Conservation (phyloP, 2,797 vertebrate species). For the Microchirus variegatus region DNA sequence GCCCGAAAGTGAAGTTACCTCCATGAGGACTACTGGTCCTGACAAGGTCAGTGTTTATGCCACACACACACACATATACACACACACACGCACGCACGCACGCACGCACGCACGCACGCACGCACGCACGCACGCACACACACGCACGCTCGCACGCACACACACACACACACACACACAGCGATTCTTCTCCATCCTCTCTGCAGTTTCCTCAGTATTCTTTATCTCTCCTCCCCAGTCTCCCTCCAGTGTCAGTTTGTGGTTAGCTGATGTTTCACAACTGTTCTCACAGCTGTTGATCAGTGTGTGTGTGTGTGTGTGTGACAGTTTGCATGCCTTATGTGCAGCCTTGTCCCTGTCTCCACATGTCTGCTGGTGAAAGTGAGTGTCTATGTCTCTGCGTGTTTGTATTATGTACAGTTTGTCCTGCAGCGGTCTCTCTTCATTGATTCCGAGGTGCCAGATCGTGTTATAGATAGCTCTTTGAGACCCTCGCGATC, state of each 20-base stretch:
- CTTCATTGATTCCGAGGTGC: constrained; percentile 59
- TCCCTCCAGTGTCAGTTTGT: constrained; percentile 68
- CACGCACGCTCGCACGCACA: too few species aligned
- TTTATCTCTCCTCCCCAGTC: constrained; percentile 70
- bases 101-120: too few species aligned
- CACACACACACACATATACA: too few species aligned
- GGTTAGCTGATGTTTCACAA: constrained; percentile 70
- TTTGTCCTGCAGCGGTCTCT: constrained; percentile 42
- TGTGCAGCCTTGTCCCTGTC: neutral
- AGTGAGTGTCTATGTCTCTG: constrained; percentile 3
- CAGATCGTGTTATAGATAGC: constrained; percentile 64
- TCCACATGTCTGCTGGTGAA: constrained; percentile 1
- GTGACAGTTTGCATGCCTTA: neutral
- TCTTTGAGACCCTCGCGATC: constrained; percentile 55
- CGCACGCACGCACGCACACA: too few species aligned
- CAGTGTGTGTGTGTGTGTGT: constrained; percentile 10
- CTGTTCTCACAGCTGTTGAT: constrained; percentile 66
- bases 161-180: too few species aligned
- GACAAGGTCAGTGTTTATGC: too few species aligned
- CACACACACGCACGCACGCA: too few species aligned
- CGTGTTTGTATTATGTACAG: constrained; percentile 26
- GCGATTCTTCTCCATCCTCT: constrained; percentile 46
- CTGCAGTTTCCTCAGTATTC: constrained; percentile 54
- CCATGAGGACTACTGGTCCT: too few species aligned
- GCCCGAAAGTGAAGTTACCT: too few species aligned